These are phyloP conservation scores for Malurus leucopterus DNA, from an alignment of 2,797 vertebrate genomes.

Conservation along the genomic window DNA sequence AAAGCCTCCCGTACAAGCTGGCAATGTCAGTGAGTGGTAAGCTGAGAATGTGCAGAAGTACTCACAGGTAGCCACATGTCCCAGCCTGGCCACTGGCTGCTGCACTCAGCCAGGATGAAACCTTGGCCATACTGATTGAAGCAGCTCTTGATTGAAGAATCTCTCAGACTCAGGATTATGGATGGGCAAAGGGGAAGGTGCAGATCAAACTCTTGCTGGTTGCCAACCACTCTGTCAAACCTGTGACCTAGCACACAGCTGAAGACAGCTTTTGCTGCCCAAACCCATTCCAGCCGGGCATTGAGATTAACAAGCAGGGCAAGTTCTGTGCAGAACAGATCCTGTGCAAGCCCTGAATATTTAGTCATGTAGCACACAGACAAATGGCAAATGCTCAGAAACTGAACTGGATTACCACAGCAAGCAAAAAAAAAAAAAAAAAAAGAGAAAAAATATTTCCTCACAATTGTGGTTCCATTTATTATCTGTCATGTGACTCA, in stretches of 20 bases:
- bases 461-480: not conserved
- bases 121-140: not conserved
- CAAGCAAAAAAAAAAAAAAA: not conserved
- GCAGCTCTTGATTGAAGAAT: not conserved
- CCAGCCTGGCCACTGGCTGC: not conserved
- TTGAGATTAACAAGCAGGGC: not conserved
- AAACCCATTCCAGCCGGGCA: not conserved
- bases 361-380: not conserved
- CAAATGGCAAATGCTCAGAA: not conserved
- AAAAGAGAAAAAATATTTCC: not conserved
- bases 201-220: not conserved
- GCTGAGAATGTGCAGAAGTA: not conserved
- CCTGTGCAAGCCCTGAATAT: not conserved
- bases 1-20: not conserved
- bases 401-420: not conserved
- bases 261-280: not conserved
- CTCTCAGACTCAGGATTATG: not conserved
- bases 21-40: not conserved
- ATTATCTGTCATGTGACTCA: not conserved
- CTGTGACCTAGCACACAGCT: not conserved
- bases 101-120: not conserved
- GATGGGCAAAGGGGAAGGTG: not conserved
- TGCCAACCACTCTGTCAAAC: not conserved
- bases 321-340: not conserved
- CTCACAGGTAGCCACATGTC: rapidly evolving